Percentiles rank a stretch among this genome's conserved stretches.
These are phyloP conservation scores for Schrankia costaestrigalis DNA, from an alignment of 2,888 invertebrate species.

Conservation along the genomic window DNA sequence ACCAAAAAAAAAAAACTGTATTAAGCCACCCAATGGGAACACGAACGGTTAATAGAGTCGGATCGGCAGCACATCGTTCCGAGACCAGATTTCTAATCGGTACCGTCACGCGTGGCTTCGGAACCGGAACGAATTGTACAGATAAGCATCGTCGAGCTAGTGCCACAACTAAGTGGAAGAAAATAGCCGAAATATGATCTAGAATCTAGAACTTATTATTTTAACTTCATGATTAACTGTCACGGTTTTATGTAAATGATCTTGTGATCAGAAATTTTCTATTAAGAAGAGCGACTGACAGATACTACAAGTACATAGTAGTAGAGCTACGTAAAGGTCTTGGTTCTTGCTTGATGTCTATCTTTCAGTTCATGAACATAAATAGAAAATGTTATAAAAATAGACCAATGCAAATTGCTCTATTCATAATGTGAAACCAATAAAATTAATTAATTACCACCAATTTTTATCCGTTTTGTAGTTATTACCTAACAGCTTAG, in stretches of 20 bases:
- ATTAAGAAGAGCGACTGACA: neutral
- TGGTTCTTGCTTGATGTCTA: too few species aligned
- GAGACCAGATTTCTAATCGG: constrained; percentile 65
- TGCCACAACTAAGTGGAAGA: constrained; percentile 36
- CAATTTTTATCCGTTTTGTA: too few species aligned
- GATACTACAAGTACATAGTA: neutral
- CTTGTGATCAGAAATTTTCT: neutral
- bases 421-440: too few species aligned
- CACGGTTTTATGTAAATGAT: constrained; percentile 1
- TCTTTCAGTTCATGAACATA: too few species aligned
- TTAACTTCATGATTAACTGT: constrained; percentile 6
- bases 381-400: too few species aligned
- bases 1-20: constrained; percentile 14
- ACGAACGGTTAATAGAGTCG: constrained; percentile 43
- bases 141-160: constrained; percentile 57
- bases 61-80: constrained; percentile 43
- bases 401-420: too few species aligned
- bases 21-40: constrained; percentile 31
- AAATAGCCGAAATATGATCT: constrained; percentile 34
- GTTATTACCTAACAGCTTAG: too few species aligned
- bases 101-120: constrained; percentile 63
- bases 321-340: neutral
- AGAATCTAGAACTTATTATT: constrained; percentile 12
- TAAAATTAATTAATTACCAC: too few species aligned
- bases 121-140: constrained; percentile 51